Evolutionary conservation across 2,113 vertebrate genomes (phyloP).

Genomic region (Collichthys lucidus): DNA sequence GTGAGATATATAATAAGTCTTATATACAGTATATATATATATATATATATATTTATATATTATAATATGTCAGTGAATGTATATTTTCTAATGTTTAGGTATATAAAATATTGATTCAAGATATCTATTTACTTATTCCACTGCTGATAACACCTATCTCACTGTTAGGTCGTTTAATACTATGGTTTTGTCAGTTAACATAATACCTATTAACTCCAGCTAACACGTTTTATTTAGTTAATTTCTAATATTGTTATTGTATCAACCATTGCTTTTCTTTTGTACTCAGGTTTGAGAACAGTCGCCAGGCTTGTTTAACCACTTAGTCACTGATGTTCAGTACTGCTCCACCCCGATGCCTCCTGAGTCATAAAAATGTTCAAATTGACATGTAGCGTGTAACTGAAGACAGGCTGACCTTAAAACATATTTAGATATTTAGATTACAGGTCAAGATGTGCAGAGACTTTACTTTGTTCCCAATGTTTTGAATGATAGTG

Average conservation of each 20-base stretch:
- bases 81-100: no score
- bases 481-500: constrained; percentile 24
- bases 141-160: background rate
- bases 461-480: constrained; percentile 44
- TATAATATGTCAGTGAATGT: no score
- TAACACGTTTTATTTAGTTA: background rate
- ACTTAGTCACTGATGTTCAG: constrained; percentile 23
- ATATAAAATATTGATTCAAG: background rate
- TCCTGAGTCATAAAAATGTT: constrained; percentile 5
- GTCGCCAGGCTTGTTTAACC: constrained; percentile 44
- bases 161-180: background rate
- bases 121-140: background rate
- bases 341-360: constrained; percentile 19
- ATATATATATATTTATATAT: no score
- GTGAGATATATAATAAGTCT: no score
- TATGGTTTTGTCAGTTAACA: constrained; percentile 5
- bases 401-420: constrained; percentile 15
- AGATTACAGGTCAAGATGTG: constrained; percentile 35
- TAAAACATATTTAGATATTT: constrained; percentile 24
- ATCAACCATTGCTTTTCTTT: background rate
- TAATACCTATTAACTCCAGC: background rate
- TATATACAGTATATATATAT: no score
- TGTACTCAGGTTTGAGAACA: constrained; percentile 19
- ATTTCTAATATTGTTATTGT: background rate
- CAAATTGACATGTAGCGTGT: constrained; percentile 34